Conservation (phyloP, 2,113 vertebrate genomes). For the Perca flavescens region DNA sequence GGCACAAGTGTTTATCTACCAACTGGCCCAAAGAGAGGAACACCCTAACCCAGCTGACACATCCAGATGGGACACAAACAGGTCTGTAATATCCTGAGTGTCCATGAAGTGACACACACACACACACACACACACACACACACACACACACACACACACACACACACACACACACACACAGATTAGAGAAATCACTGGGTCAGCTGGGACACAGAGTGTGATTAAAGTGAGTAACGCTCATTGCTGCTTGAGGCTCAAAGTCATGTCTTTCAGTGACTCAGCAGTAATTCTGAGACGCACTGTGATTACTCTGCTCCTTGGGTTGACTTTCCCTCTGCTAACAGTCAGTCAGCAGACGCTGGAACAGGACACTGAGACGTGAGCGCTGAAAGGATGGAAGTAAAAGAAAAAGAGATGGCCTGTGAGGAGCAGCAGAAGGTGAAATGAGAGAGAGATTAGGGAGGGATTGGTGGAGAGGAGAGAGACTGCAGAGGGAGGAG, state of each 20-base stretch:
- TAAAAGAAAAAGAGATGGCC: background rate
- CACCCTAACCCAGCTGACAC: too few relatives aligned
- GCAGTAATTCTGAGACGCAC: conserved; percentile 15
- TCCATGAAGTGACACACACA: too few relatives aligned
- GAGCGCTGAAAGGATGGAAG: conserved; percentile 18
- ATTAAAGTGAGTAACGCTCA: too few relatives aligned
- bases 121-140: too few relatives aligned
- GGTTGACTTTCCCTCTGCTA: conserved; percentile 31
- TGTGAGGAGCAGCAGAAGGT: background rate
- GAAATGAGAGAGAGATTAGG: conserved; percentile 35
- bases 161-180: too few relatives aligned
- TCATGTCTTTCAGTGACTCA: conserved; percentile 26
- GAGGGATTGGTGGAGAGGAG: conserved; percentile 22
- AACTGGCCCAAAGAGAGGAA: too few relatives aligned
- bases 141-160: too few relatives aligned
- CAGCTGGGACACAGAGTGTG: too few relatives aligned
- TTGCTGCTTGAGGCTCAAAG: background rate
- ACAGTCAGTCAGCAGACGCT: conserved; percentile 11
- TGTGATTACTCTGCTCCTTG: conserved; percentile 33
- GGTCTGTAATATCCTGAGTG: too few relatives aligned
- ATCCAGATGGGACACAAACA: too few relatives aligned
- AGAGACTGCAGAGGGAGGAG: conserved; percentile 11
- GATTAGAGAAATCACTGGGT: too few relatives aligned
- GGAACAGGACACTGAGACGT: background rate
- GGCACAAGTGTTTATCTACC: too few relatives aligned